Evolutionary conservation across 2,797 vertebrate species (phyloP).

Genomic region (Thamnophis elegans): DNA sequence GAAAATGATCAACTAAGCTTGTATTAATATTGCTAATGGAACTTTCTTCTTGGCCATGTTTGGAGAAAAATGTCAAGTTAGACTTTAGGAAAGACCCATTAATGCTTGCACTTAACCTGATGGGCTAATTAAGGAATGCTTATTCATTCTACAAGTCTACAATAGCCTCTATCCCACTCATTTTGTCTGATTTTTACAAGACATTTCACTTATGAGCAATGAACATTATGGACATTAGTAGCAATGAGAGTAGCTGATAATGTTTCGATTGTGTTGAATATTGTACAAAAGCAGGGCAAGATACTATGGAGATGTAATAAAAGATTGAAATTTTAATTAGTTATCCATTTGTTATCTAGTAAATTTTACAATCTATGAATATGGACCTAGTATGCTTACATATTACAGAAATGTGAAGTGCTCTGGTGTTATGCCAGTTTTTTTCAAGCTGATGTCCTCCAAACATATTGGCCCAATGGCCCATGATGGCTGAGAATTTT

Average conservation of each 20-base stretch:
- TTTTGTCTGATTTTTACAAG: slow-evolving; percentile 85
- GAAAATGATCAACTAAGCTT: slow-evolving; percentile 99
- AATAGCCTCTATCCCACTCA: slow-evolving; percentile 81
- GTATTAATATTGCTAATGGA: slow-evolving; percentile 99
- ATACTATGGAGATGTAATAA: slow-evolving; percentile 60
- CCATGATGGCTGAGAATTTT: background rate
- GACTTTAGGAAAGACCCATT: slow-evolving; percentile 99
- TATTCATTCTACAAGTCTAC: slow-evolving; percentile 92
- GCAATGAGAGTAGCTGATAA: slow-evolving; percentile 74
- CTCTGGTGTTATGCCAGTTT: background rate
- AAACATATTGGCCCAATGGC: background rate
- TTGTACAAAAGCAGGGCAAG: slow-evolving; percentile 69
- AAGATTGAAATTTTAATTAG: slow-evolving; percentile 69
- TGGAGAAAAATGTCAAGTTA: slow-evolving; percentile 94
- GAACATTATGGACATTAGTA: slow-evolving; percentile 67
- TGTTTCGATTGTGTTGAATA: slow-evolving; percentile 73
- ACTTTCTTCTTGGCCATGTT: slow-evolving; percentile 99
- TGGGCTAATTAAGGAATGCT: slow-evolving; percentile 99
- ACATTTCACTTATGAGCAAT: slow-evolving; percentile 88
- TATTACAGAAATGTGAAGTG: background rate
- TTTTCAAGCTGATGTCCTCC: background rate
- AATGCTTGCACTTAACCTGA: slow-evolving; percentile 99
- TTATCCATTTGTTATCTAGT: slow-evolving; percentile 58
- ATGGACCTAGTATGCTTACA: slow-evolving; percentile 20
- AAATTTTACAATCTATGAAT: slow-evolving; percentile 55